Conservation (phyloP, 2,888 invertebrate genomes). For the Alcis repandata region DNA sequence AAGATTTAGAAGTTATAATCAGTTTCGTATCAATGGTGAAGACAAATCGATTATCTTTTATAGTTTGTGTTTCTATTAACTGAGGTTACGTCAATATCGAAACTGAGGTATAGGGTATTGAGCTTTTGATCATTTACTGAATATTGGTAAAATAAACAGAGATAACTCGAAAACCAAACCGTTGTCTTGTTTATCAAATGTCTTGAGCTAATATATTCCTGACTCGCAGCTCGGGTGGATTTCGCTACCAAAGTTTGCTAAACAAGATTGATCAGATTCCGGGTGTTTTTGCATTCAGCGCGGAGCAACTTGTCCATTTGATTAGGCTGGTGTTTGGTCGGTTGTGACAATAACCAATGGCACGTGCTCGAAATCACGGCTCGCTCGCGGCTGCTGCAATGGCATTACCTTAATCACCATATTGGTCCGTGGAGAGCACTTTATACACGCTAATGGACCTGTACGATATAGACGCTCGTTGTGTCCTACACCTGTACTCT, state of each 20-base stretch:
- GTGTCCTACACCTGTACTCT: slow-evolving; percentile 30
- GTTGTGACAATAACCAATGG: slow-evolving; percentile 54
- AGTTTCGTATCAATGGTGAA: no score
- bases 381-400: slow-evolving; percentile 57
- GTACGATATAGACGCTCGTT: slow-evolving; percentile 43
- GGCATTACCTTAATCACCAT: slow-evolving; percentile 76
- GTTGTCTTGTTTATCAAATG: slow-evolving; percentile 49
- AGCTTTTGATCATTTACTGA: not conserved
- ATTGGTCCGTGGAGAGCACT: slow-evolving; percentile 69
- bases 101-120: not conserved
- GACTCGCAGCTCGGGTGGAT: slow-evolving; percentile 30
- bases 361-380: slow-evolving; percentile 58
- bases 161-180: slow-evolving; percentile 6
- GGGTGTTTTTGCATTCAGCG: slow-evolving; percentile 37
- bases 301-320: slow-evolving; percentile 48
- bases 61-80: no score
- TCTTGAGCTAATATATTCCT: slow-evolving; percentile 49
- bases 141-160: slow-evolving; percentile 3
- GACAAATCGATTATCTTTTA: no score
- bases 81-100: no score
- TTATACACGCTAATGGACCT: slow-evolving; percentile 64
- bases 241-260: slow-evolving; percentile 37
- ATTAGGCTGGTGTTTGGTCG: slow-evolving; percentile 45
- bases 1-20: not conserved
- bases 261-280: slow-evolving; percentile 35